Percentiles rank a stretch among this genome's conserved stretches.
phyloP scores from a whole-genome alignment of 2,113 vertebrate genomes.

The Notothenia rossii region DNA sequence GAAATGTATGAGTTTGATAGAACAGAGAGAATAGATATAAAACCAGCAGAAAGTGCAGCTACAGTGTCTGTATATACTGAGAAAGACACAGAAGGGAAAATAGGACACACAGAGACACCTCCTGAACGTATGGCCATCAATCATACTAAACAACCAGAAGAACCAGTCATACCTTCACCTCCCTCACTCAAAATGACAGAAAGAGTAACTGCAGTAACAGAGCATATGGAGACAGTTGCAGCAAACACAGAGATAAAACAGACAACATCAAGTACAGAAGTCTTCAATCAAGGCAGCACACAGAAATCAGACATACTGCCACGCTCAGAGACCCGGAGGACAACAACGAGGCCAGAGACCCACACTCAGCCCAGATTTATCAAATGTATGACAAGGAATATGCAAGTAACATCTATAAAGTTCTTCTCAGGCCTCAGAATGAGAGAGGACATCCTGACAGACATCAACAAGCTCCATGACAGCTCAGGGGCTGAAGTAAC shows the following conservation, averaged over 20 bases:
- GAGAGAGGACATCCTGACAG: conserved; percentile 32
- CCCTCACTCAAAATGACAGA: background rate
- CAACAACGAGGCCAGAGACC: background rate
- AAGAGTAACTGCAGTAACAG: background rate
- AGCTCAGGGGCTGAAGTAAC: background rate
- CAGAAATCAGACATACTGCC: background rate
- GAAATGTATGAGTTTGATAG: background rate
- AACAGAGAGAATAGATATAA: background rate
- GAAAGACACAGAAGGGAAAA: background rate
- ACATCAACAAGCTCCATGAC: background rate
- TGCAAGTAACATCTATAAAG: background rate
- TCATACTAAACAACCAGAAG: conserved; percentile 4
- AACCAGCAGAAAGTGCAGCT: conserved; percentile 8
- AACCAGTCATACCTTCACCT: background rate
- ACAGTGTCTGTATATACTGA: background rate
- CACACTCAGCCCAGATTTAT: background rate
- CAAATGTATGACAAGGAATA: background rate
- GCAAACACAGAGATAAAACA: conserved; percentile 8
- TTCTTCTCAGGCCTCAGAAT: conserved; percentile 41
- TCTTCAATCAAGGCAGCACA: background rate
- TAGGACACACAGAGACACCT: background rate
- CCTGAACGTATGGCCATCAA: background rate
- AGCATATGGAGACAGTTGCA: background rate
- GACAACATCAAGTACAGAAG: background rate
- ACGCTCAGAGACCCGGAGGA: background rate